phyloP scores from a whole-genome alignment of 2,113 vertebrate genomes.

The Corynorhinus townsendii region DNA sequence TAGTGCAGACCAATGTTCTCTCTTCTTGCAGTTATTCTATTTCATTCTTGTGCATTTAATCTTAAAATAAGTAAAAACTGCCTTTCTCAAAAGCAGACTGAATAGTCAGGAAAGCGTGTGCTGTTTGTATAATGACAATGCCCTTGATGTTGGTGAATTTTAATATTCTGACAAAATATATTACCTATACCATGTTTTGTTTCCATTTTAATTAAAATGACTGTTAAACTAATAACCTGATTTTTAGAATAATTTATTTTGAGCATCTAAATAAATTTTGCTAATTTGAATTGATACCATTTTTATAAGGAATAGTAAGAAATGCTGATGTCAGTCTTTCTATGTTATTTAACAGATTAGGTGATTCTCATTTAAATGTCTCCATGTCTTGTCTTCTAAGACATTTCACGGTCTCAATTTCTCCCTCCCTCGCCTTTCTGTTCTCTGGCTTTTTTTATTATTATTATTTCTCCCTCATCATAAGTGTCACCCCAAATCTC shows the following conservation, averaged over 20 bases:
- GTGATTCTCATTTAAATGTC: neutral
- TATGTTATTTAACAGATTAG: neutral
- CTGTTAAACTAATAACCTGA: conserved; percentile 2
- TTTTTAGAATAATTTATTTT: conserved; percentile 23
- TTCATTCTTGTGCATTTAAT: neutral
- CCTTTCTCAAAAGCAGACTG: neutral
- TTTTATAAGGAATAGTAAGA: conserved; percentile 17
- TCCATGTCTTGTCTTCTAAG: neutral
- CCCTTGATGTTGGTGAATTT: neutral
- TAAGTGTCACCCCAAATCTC: neutral
- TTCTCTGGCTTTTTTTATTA: neutral
- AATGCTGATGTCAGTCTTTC: neutral
- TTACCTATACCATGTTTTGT: neutral
- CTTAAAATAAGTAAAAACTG: neutral
- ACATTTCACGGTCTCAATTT: neutral
- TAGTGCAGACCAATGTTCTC: neutral
- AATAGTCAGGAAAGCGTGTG: neutral
- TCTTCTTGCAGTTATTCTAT: neutral
- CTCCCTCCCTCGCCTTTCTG: neutral
- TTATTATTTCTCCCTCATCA: neutral
- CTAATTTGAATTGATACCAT: neutral
- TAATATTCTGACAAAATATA: neutral
- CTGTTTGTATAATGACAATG: neutral
- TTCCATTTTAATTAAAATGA: conserved; percentile 25
- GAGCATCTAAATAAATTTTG: conserved; percentile 29